Base-by-base conservation (phyloP, 2,113 vertebrate species). In the Leptocoma aspasia region DNA sequence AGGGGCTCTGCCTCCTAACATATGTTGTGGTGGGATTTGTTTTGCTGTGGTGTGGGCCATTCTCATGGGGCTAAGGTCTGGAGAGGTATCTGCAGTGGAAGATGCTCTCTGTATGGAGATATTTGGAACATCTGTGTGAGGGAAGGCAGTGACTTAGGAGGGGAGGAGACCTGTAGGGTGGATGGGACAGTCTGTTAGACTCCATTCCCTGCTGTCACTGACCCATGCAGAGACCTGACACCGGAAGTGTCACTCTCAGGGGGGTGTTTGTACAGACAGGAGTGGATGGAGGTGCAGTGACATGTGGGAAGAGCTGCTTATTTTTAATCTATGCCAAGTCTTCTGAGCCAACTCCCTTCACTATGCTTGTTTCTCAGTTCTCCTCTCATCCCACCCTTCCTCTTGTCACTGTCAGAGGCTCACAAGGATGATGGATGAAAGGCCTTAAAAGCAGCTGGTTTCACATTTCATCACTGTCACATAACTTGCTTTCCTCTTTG, bases 341-440 rank as follows among this genome's bases (percentile, higher is more conserved):
- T 86, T 92, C 72, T 81, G 86, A 83, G 60, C 15, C 68, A 75
- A 8, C 86, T 90, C 52, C 60, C 15, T 78, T 89, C 3, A 3
- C 47, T 56, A 44, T 59, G 30, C 44, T 83, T 90, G 71, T 90
- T 94, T 81, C 83, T 94, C 64, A 71, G 64, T 52, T 93, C 47
- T 92, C 39, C 23, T 57, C 87, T 65, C 42, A 41, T 81, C 54
- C 86, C 76, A 68, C 60, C 53, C n/a, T 93, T 50, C 79, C 27
- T 89, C 82, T 92, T 82, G 94, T 90, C 90, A 83, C 89, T 94
- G 92, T 92, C 69, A 93, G 22, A 59, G 80, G 56, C 80, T 94
- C 76, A 59, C 86, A 78, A 83, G 82, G 80, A 92, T 97, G 95
- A 97, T 91, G 76, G 95, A 97, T 97, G 92, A 86, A 94, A 94